Conservation (phyloP, 1,140 invertebrate genomes). For the Tribolium castaneum region DNA sequence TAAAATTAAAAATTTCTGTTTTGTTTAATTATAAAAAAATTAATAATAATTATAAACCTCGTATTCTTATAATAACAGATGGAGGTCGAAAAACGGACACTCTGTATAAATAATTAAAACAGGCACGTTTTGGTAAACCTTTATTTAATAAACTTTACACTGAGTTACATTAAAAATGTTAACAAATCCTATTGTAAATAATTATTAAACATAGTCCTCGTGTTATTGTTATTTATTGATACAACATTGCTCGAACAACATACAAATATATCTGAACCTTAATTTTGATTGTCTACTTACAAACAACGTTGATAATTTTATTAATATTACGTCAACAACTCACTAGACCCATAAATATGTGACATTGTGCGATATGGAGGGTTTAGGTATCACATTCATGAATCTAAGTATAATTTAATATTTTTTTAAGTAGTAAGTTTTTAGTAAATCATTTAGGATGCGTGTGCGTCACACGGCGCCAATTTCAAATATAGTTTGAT, state of each 20-base stretch:
- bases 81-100: too few species aligned
- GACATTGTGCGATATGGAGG: slow-evolving; percentile 42
- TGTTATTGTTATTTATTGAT: slow-evolving; percentile 16
- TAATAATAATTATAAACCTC: too few species aligned
- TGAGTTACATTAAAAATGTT: slow-evolving; percentile 30
- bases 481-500: not conserved
- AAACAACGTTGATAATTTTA: slow-evolving; percentile 28
- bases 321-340: slow-evolving; percentile 21
- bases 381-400: slow-evolving; percentile 40
- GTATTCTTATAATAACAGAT: too few species aligned
- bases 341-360: slow-evolving; percentile 25
- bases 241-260: slow-evolving; percentile 23
- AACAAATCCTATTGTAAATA: slow-evolving; percentile 28
- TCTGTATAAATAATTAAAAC: not conserved
- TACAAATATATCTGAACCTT: slow-evolving; percentile 18
- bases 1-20: too few species aligned
- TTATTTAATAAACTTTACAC: slow-evolving; percentile 27
- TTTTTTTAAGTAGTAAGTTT: not conserved
- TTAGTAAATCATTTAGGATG: not conserved
- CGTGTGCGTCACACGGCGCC: not conserved
- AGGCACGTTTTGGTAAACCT: not conserved
- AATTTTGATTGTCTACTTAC: slow-evolving; percentile 31
- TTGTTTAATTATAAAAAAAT: too few species aligned
- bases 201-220: slow-evolving; percentile 13
- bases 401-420: slow-evolving; percentile 22